These are phyloP conservation scores for Cossypha niveicapilla DNA, from an alignment of 2,797 vertebrate genomes.

Conservation along the genomic window DNA sequence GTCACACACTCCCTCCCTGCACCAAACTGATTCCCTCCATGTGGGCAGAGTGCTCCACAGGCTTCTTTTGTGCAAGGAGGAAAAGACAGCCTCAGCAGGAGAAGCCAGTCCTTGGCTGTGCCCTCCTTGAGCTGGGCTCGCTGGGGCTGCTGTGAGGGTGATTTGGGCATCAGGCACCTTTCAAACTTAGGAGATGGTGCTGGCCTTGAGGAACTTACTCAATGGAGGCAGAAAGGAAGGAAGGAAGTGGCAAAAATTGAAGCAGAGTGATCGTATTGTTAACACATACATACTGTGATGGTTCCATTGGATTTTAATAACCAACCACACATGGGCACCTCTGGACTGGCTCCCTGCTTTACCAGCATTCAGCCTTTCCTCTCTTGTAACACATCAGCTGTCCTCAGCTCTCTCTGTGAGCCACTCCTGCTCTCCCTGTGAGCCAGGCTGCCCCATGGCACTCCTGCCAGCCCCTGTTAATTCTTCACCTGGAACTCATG, in stretches of 20 bases:
- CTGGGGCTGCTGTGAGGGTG: rapidly evolving
- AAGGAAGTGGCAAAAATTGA: background rate
- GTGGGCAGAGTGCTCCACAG: background rate
- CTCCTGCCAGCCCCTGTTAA: background rate
- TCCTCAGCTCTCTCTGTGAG: background rate
- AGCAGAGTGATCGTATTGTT: background rate
- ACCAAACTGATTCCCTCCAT: background rate
- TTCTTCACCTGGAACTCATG: background rate
- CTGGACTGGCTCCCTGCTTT: background rate
- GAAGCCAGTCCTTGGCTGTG: background rate
- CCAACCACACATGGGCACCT: rapidly evolving
- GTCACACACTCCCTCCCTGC: background rate
- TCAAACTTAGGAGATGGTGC: background rate
- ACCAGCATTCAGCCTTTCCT: background rate
- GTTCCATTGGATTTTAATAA: background rate
- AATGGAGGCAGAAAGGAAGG: background rate
- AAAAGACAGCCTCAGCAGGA: background rate
- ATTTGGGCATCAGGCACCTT: background rate
- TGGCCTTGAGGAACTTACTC: background rate
- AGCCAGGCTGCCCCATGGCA: background rate
- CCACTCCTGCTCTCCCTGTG: background rate
- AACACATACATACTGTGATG: background rate
- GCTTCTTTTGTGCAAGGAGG: background rate
- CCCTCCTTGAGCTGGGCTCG: background rate
- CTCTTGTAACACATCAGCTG: background rate